Conservation (phyloP, 2,888 invertebrate species). For the Callyntrura guangdongensis region DNA sequence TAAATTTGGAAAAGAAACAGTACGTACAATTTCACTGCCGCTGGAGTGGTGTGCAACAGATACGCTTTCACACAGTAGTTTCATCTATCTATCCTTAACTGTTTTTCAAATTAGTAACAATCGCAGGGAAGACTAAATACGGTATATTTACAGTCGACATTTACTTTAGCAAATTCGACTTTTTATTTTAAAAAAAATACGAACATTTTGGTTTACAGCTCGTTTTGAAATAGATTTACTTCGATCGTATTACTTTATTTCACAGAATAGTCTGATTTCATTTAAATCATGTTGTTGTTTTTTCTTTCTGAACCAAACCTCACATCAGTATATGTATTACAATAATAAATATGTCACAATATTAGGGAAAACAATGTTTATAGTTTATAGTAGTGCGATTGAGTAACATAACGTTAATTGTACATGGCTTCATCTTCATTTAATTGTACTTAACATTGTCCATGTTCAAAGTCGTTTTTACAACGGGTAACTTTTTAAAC, state of each 20-base stretch:
- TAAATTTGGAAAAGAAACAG: not conserved
- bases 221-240: constrained; percentile 1
- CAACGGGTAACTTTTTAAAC: constrained; percentile 41
- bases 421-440: no score
- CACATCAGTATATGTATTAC: not conserved
- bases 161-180: not conserved
- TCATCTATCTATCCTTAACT: not conserved
- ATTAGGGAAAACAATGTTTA: not conserved
- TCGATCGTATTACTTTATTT: not conserved
- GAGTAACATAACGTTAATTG: not conserved
- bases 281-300: not conserved
- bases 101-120: not conserved
- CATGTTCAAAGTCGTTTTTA: constrained; percentile 24
- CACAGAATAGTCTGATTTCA: constrained; percentile 32
- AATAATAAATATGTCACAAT: constrained; percentile 10
- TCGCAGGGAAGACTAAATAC: not conserved
- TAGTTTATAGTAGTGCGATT: not conserved
- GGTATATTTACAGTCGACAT: not conserved
- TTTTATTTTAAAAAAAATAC: not conserved
- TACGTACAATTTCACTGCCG: constrained; percentile 41
- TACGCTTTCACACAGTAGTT: constrained; percentile 27
- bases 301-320: constrained; percentile 13
- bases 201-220: no score
- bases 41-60: constrained; percentile 35
- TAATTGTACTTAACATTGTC: not conserved